Base-by-base conservation (phyloP, 2,888 invertebrate genomes). In the Oasisia sp. region DNA sequence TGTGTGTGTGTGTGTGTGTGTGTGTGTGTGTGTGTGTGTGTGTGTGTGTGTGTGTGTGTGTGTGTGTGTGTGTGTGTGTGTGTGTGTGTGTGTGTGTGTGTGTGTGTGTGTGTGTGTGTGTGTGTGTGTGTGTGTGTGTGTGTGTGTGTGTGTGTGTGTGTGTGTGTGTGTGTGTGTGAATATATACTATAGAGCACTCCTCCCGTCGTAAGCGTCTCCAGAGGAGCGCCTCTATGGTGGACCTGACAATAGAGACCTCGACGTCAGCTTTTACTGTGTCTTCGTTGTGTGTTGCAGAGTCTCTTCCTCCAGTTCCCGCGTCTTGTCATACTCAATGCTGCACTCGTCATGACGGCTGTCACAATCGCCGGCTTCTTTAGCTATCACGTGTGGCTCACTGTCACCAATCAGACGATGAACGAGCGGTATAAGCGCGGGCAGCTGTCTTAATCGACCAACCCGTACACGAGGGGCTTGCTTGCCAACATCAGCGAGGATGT, bases 401-500 rank as follows among this genome's bases (percentile, higher is more conserved):
- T 93, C 45, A 94, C 93, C 91, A 96, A 96, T 93, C 95, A 96
- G 93, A 96, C 96, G 8, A 96, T 96, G 44, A 96, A 96, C 92
- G 96, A 96, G 93, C 94, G 95, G 44, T 95, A 96, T 94, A 96
- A 96, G 93, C 89, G 89, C 32, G 32, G 92, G 44, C 74, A 74
- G n/a, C 74, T 74, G 74, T 74, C 74, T 14, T 74, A 5, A 27
- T 74, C 74, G 27, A 74, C 19, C 74, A 74, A 74, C 27, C 74
- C 74, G 27, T 74, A 74, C n/a, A 74, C 19, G 7, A 14, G 74
- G 27, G 74, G 74, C 27, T 27, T 74, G 74, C 74, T 74, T 74
- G 74, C 74, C 3, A 74, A 74, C 27, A 74, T 74, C 74, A 27
- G 19, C n/a, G 74, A 74, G 74, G 74, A 74, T 27, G 27, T 74